phyloP scores from a whole-genome alignment of 1,140 invertebrate species.

The Lethrus apterus region DNA sequence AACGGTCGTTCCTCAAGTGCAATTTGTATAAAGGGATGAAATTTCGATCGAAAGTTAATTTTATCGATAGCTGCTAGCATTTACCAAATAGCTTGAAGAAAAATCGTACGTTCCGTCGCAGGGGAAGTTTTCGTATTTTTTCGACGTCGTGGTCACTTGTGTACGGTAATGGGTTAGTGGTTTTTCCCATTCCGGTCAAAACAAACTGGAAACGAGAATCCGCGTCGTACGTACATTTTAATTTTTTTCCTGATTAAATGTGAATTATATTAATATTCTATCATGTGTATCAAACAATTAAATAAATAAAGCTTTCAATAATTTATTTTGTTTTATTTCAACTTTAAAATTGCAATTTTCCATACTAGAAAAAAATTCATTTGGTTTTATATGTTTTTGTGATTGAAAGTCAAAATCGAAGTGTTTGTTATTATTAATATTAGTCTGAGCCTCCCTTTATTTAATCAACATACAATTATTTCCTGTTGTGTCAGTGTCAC shows the following conservation, averaged over 20 bases:
- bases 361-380: too few species aligned
- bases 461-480: too few species aligned
- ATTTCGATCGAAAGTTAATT: conserved; percentile 16
- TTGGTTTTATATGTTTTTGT: too few species aligned
- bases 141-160: conserved; percentile 10
- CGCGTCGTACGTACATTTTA: conserved; percentile 7
- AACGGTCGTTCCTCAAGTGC: conserved; percentile 32
- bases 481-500: too few species aligned
- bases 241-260: conserved; percentile 13
- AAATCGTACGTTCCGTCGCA: conserved; percentile 6
- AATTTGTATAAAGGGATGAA: conserved; percentile 21
- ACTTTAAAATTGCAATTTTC: too few species aligned
- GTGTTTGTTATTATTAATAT: too few species aligned
- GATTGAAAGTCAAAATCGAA: too few species aligned
- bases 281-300: conserved; percentile 30
- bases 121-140: conserved; percentile 2
- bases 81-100: conserved; percentile 26
- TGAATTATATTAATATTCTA: conserved; percentile 26
- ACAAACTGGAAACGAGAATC: conserved; percentile 1
- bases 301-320: conserved; percentile 35
- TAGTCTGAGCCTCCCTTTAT: too few species aligned
- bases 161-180: conserved; percentile 26
- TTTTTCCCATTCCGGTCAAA: conserved; percentile 21
- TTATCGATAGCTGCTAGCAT: conserved; percentile 19
- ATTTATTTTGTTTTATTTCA: conserved; percentile 7